Percentiles rank a stretch among this genome's conserved stretches.
Evolutionary conservation across 2,888 invertebrate species (phyloP).

Genomic region (Prostheceraeus crozeri): DNA sequence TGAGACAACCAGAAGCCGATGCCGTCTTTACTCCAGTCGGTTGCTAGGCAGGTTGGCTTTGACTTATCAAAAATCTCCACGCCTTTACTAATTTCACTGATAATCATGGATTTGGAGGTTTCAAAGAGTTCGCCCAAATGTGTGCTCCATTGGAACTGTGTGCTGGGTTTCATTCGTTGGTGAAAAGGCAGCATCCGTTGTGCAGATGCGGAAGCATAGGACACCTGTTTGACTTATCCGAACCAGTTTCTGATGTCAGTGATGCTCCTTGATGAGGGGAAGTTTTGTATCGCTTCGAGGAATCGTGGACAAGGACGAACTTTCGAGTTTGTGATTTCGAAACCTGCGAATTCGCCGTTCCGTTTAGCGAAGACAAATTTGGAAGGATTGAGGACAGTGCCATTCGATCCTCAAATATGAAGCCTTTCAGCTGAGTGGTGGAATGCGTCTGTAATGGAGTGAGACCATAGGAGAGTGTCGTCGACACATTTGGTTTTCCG

Average conservation of each 20-base stretch:
- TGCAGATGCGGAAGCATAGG: conserved; percentile 42
- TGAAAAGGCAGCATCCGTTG: conserved; percentile 41
- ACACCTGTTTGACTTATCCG: conserved; percentile 43
- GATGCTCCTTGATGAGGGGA: conserved; percentile 15
- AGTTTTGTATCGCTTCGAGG: conserved; percentile 40
- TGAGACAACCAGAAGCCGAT: conserved; percentile 26
- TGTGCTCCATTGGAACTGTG: conserved; percentile 38
- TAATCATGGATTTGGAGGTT: conserved; percentile 39
- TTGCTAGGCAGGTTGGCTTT: conserved; percentile 17
- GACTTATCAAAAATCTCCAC: conserved; percentile 25
- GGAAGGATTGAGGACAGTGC: conserved; percentile 40
- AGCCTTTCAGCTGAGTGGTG: conserved; percentile 41
- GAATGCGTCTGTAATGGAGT: conserved; percentile 40
- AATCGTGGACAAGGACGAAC: conserved; percentile 41
- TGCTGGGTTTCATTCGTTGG: conserved; percentile 34
- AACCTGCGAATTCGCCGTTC: conserved; percentile 40
- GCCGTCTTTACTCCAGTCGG: conserved; percentile 12
- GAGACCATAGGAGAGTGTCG: conserved; percentile 41
- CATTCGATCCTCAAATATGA: conserved; percentile 40
- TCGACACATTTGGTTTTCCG: conserved; percentile 36
- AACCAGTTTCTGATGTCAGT: conserved; percentile 37
- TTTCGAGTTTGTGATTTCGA: conserved; percentile 36
- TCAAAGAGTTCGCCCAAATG: conserved; percentile 37
- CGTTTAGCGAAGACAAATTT: conserved; percentile 40
- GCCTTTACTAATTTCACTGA: conserved; percentile 21